phyloP scores from a whole-genome alignment of 2,888 invertebrate genomes.

The Apamea crenata region DNA sequence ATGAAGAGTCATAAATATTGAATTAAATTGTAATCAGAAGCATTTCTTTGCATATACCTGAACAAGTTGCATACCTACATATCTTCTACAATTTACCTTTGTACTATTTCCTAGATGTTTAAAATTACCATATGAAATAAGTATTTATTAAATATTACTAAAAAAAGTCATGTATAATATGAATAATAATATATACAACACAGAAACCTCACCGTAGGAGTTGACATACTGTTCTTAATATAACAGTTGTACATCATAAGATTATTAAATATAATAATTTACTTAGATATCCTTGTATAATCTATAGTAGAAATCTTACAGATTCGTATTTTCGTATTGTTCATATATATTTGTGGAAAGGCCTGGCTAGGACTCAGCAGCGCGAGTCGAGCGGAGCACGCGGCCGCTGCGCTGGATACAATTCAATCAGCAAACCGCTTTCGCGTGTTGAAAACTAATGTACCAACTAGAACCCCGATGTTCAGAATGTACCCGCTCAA shows the following conservation, averaged over 20 bases:
- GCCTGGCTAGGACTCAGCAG: conserved; percentile 3
- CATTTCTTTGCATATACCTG: conserved; percentile 33
- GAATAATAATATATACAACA: conserved; percentile 50
- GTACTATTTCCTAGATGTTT: conserved; percentile 58
- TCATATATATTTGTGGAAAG: conserved; percentile 27
- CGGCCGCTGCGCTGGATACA: not conserved
- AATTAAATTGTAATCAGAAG: conserved; percentile 23
- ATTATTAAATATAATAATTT: conserved; percentile 35
- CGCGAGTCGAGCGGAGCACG: not conserved
- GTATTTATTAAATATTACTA: conserved; percentile 41
- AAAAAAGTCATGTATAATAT: conserved; percentile 36
- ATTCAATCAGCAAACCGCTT: conserved; percentile 15
- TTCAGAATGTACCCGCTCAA: conserved; percentile 16
- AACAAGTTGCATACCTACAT: conserved; percentile 58
- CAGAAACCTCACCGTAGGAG: conserved; percentile 57
- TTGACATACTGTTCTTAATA: conserved; percentile 44
- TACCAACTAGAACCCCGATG: conserved; percentile 6
- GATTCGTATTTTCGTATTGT: conserved; percentile 45
- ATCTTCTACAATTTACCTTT: conserved; percentile 66
- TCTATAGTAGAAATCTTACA: conserved; percentile 30
- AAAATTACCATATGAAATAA: conserved; percentile 51
- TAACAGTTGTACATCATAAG: conserved; percentile 32
- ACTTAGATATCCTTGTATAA: conserved; percentile 36
- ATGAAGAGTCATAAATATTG: not conserved
- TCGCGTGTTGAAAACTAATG: conserved; percentile 2